Base-by-base conservation (phyloP, 2,888 invertebrate genomes). In the Tineola bisselliella region DNA sequence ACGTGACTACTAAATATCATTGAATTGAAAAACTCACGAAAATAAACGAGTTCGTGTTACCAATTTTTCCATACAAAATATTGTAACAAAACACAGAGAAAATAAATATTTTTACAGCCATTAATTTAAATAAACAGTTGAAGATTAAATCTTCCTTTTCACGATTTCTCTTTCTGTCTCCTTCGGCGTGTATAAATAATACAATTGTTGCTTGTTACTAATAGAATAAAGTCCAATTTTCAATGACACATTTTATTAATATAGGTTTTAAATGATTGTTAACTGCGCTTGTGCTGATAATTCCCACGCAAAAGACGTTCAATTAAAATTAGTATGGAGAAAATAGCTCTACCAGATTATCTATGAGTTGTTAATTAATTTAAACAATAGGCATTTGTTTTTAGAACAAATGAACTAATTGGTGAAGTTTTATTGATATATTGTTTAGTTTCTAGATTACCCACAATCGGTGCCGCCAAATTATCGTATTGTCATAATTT, bases 271-370 rank as follows among this genome's bases (percentile, higher is more conserved):
- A n/a, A 10, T 3, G 48, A 17, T 17, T 17, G 48, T 48, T 17
- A 48, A 48, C 48, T 8, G 15, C n/a, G 17, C 15, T 13, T 10
- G 15, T 13, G 17, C 15, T 13, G 8, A 48, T 48, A 48, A 48
- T 48, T 48, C 48, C 48, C 48, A 48, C 48, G 48, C 48, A 48
- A 13, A 48, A 48, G 13, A 48, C 15, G 48, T 48, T 48, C 48
- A 48, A 48, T 48, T 48, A 48, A 8, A 48, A 48, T 48, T 48
- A 48, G 48, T 48, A 17, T 13, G 48, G 48, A 48, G 48, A 48
- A 48, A 48, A 48, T 48, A n/a, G 8, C 48, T 48, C 38, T 38
- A 38, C 38, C 11, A 48, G 48, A 48, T 48, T 48, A 48, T 48
- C 48, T 48, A 15, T 13, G 48, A 17, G n/a, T 17, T 48, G 48